phyloP scores from a whole-genome alignment of 2,888 invertebrate genomes.

The Clistopyga incitator region DNA sequence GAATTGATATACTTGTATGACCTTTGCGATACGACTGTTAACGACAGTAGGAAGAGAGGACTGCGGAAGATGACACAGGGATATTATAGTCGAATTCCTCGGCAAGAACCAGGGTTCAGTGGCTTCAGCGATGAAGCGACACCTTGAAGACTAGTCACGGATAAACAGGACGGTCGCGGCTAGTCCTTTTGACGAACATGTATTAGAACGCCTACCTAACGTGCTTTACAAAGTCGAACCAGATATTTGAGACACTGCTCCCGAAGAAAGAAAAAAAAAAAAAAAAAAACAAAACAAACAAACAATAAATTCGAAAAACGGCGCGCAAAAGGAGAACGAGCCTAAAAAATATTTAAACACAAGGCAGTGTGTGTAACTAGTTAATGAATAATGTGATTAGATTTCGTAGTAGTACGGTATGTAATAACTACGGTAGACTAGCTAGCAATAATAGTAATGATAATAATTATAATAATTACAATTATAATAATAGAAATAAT shows the following conservation, averaged over 20 bases:
- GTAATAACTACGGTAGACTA: slow-evolving; percentile 58
- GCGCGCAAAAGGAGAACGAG: slow-evolving; percentile 30
- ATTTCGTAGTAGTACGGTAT: slow-evolving; percentile 68
- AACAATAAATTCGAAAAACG: slow-evolving; percentile 19
- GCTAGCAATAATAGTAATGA: slow-evolving; percentile 58
- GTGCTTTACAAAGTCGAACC: slow-evolving; percentile 64
- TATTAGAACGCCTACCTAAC: slow-evolving; percentile 64
- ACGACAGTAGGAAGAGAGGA: not conserved
- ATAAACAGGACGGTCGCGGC: slow-evolving; percentile 62
- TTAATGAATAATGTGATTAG: slow-evolving; percentile 75
- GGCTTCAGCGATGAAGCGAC: slow-evolving; percentile 16
- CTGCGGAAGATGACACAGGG: not conserved
- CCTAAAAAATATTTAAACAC: slow-evolving; percentile 69
- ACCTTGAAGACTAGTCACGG: slow-evolving; percentile 68
- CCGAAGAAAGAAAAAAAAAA: too few species aligned
- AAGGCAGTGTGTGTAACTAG: slow-evolving; percentile 65
- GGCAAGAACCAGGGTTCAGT: not conserved
- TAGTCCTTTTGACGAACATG: slow-evolving; percentile 63
- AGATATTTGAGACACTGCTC: slow-evolving; percentile 43
- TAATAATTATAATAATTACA: slow-evolving; percentile 39
- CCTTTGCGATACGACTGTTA: not conserved
- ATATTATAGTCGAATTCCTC: slow-evolving; percentile 17
- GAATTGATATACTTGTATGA: not conserved
- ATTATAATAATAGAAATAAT: slow-evolving; percentile 40
- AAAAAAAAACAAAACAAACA: slow-evolving; percentile 11